phyloP scores from a whole-genome alignment of 1,140 invertebrate genomes.

The Tetragonula clypearis region DNA sequence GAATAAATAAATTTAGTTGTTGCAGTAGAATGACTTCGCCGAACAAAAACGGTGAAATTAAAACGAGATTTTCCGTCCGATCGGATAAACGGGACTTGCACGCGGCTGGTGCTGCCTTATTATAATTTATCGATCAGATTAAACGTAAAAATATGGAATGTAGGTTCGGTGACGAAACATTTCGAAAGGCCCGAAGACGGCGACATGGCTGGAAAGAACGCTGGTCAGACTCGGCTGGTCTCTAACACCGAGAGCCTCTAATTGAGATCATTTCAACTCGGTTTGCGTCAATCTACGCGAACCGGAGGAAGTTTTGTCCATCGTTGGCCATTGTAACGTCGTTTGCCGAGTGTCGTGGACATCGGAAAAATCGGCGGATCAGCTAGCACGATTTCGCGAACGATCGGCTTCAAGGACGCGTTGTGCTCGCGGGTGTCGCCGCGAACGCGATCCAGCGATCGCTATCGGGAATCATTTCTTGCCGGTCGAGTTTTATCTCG shows the following conservation, averaged over 20 bases:
- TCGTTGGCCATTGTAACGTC: neutral
- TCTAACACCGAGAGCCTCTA: slow-evolving; percentile 59
- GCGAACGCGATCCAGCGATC: neutral
- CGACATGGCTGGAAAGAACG: slow-evolving; percentile 34
- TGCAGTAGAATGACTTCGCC: too few species aligned
- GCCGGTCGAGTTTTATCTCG: slow-evolving; percentile 70
- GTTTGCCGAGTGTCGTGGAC: neutral
- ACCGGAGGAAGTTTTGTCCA: slow-evolving; percentile 68
- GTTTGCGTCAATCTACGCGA: slow-evolving; percentile 70
- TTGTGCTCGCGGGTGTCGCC: neutral
- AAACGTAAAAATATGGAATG: neutral
- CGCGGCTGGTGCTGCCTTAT: too few species aligned
- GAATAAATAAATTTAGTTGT: too few species aligned
- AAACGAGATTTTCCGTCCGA: too few species aligned
- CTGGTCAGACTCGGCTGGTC: slow-evolving; percentile 29
- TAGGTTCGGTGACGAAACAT: neutral
- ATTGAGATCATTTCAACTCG: slow-evolving; percentile 75
- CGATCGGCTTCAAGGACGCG: neutral
- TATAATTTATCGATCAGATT: accelerated
- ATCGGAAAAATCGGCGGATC: neutral
- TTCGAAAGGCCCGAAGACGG: slow-evolving; percentile 27
- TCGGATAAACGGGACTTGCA: too few species aligned
- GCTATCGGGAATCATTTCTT: neutral
- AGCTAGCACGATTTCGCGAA: neutral
- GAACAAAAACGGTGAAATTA: too few species aligned